Base-by-base conservation (phyloP, 2,888 invertebrate genomes). In the Mamestra brassicae region DNA sequence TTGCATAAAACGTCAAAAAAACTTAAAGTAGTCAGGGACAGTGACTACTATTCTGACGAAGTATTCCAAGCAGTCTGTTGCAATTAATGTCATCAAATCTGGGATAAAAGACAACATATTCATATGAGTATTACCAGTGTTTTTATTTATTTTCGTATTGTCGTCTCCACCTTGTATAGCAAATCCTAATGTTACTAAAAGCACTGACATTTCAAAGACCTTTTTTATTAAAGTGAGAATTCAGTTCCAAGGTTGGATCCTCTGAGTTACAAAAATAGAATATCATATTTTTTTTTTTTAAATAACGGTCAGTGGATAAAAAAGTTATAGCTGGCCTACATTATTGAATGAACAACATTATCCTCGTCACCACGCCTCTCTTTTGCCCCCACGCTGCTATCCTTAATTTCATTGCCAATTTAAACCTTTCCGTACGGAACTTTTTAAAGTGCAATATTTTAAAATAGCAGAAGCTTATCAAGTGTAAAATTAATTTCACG, bases 401-500 rank as follows among this genome's bases (percentile, higher is more conserved):
- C 45, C 76, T 62, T 76, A 73, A 82, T 76, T 79, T 82, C 63
- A 82, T 70, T 79, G 82, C 68, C 82, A 70, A 76, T 76, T 79
- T 71, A 69, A 80, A 71, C 63, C 73, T 68, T 82, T 77, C 71
- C 63, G 62, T 54, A 60, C 45, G 38, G n/a, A 83, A 72, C 74
- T 70, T 81, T 82, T 76, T 70, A 80, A 85, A 83, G 79, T 75
- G 78, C 76, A 74, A 74, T 78, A 83, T 86, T 77, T 85, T 85
- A 85, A 90, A 90, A 90, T 89, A 89, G 81, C 89, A 80, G 74
- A 80, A 87, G 83, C 89, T 92, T 90, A 90, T 90, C 90, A 92
- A 93, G 93, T 93, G 92, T 93, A 89, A 93, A 93, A 94, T 93
- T 92, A 93, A 93, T 93, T 93, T 91, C 79, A 86, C 88, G 89